These are phyloP conservation scores for Diaperis boleti DNA, from an alignment of 2,888 invertebrate species.

Conservation along the genomic window DNA sequence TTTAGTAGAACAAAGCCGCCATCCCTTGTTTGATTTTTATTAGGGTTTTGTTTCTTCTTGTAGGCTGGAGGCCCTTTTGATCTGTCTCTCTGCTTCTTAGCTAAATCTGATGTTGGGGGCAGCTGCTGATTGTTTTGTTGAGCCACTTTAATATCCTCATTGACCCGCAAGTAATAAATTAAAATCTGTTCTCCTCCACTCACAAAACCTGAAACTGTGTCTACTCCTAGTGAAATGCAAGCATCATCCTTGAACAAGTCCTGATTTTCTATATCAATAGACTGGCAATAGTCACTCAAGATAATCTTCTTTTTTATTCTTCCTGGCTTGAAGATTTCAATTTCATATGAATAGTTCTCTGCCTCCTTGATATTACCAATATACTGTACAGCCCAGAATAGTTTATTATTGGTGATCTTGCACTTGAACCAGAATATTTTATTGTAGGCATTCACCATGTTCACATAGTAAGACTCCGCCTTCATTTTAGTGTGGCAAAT, in stretches of 20 bases:
- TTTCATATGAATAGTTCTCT: constrained; percentile 49
- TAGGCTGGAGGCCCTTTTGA: constrained; percentile 37
- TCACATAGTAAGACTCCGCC: constrained; percentile 48
- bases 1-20: constrained; percentile 36
- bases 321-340: constrained; percentile 50
- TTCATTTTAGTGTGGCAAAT: constrained; percentile 52
- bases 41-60: constrained; percentile 4
- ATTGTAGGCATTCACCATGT: constrained; percentile 49
- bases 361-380: constrained; percentile 47
- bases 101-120: too few species aligned
- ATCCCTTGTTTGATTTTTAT: constrained; percentile 19
- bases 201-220: constrained; percentile 45
- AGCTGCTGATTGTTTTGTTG: not conserved
- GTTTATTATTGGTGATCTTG: constrained; percentile 44
- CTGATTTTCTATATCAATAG: constrained; percentile 46
- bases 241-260: constrained; percentile 44
- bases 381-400: constrained; percentile 51
- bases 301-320: constrained; percentile 43
- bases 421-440: constrained; percentile 54
- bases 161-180: constrained; percentile 49
- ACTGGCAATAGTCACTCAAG: constrained; percentile 51
- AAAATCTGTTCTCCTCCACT: constrained; percentile 46
- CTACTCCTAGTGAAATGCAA: constrained; percentile 44
- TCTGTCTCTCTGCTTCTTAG: constrained; percentile 38
- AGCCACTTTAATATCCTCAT: constrained; percentile 16